Conservation (phyloP, 2,113 vertebrate genomes). For the Panthera leo region DNA sequence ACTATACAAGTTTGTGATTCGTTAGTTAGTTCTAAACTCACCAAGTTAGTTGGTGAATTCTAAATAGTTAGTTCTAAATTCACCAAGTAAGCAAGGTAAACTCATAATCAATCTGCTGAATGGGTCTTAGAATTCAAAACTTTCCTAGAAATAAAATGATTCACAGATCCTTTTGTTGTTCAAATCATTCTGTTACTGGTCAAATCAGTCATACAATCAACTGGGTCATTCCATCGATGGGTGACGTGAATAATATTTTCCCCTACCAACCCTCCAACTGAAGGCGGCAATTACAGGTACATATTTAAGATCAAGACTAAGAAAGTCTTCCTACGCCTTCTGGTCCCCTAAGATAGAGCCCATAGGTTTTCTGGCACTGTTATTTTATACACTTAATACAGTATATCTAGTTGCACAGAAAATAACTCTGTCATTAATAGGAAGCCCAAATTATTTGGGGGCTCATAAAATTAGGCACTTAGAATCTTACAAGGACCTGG, state of each 20-base stretch:
- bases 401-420: not conserved
- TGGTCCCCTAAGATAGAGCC: not conserved
- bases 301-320: not conserved
- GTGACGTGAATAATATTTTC: not conserved
- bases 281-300: not conserved
- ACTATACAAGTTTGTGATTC: not conserved
- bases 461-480: not conserved
- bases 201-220: not conserved
- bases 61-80: not conserved
- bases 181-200: not conserved
- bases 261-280: not conserved
- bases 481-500: not conserved
- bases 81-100: not conserved
- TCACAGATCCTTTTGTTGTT: not conserved
- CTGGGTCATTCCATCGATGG: not conserved
- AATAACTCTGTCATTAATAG: not conserved
- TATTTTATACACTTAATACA: constrained; percentile 27
- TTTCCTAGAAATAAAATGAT: not conserved
- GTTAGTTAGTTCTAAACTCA: constrained; percentile 23
- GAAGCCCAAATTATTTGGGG: not conserved
- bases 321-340: not conserved
- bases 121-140: not conserved
- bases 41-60: not conserved
- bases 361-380: not conserved
- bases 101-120: not conserved